A percentile compares a stretch with the other conserved stretches of the same genome.
phyloP scores from a whole-genome alignment of 2,888 invertebrate species.

The Periphyllus acericola region DNA sequence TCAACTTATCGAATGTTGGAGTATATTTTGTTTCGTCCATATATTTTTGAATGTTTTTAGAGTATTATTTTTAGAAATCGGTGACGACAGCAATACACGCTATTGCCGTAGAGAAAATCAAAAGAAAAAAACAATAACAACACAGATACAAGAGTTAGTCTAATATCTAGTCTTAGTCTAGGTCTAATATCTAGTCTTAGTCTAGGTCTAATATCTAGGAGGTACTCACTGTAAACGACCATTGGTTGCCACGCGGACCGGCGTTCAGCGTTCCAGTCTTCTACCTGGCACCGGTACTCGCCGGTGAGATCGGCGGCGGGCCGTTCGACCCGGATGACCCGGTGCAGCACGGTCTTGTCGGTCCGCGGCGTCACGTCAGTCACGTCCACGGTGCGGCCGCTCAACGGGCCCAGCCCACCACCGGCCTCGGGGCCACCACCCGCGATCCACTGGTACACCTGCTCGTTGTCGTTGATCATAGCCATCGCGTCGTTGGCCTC shows the following conservation, averaged over 20 bases:
- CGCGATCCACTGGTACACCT: slow-evolving; percentile 57
- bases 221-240: slow-evolving; percentile 52
- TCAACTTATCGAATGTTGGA: too few species aligned
- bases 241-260: slow-evolving; percentile 47
- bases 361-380: slow-evolving; percentile 1
- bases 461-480: slow-evolving; percentile 34
- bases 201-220: too few species aligned
- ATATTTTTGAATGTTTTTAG: too few species aligned
- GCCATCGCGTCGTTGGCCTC: slow-evolving; percentile 28
- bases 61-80: too few species aligned
- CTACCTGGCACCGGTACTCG: slow-evolving; percentile 54
- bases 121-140: too few species aligned
- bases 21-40: too few species aligned
- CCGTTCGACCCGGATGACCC: slow-evolving; percentile 24
- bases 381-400: slow-evolving; percentile 28
- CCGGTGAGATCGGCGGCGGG: slow-evolving; percentile 49
- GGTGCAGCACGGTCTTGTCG: slow-evolving; percentile 32
- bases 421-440: slow-evolving; percentile 34
- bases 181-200: too few species aligned
- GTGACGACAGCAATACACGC: too few species aligned
- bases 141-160: too few species aligned
- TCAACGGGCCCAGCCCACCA: not conserved
- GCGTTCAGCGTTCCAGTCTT: slow-evolving; percentile 38
- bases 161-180: too few species aligned
- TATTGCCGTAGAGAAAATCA: too few species aligned